Conservation (phyloP, 1,140 invertebrate genomes). For the Drosophila sulfurigaster region DNA sequence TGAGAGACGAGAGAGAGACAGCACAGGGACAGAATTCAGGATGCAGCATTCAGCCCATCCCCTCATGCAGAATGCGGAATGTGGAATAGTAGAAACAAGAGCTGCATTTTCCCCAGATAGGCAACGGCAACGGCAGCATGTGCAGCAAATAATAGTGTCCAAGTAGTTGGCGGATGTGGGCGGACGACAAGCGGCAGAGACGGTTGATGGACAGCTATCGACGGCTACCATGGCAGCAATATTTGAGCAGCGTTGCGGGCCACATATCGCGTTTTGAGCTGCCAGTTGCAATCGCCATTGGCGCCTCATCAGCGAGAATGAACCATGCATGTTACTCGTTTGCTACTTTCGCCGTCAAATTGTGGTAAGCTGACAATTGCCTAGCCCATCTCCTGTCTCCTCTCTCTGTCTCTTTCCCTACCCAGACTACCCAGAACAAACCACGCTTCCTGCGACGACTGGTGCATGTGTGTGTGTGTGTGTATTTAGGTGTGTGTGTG, state of each 20-base stretch:
- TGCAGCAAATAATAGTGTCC: slow-evolving; percentile 39
- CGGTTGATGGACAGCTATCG: slow-evolving; percentile 2
- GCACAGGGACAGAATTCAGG: slow-evolving; percentile 8
- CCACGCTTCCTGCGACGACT: not conserved
- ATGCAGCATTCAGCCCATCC: not conserved
- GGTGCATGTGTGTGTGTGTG: slow-evolving; percentile 35
- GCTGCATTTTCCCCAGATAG: not conserved
- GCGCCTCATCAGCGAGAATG: slow-evolving; percentile 61
- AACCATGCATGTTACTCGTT: slow-evolving; percentile 38
- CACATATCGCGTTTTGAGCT: slow-evolving; percentile 33
- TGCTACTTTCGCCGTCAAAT: slow-evolving; percentile 57
- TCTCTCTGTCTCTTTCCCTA: not conserved
- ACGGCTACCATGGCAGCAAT: slow-evolving; percentile 30
- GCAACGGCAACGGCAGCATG: not conserved
- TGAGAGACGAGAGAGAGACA: too few relatives aligned
- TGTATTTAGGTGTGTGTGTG: slow-evolving; percentile 35
- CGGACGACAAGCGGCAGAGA: not conserved
- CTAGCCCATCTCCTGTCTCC: not conserved
- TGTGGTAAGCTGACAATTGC: slow-evolving; percentile 57
- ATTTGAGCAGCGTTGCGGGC: slow-evolving; percentile 38
- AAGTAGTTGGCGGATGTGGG: slow-evolving; percentile 34
- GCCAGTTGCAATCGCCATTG: slow-evolving; percentile 32
- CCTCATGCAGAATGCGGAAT: slow-evolving; percentile 2
- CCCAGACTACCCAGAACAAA: not conserved
- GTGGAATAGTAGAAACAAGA: not conserved